Evolutionary conservation across 2,888 invertebrate species (phyloP).

Genomic region (Athalia cordata): DNA sequence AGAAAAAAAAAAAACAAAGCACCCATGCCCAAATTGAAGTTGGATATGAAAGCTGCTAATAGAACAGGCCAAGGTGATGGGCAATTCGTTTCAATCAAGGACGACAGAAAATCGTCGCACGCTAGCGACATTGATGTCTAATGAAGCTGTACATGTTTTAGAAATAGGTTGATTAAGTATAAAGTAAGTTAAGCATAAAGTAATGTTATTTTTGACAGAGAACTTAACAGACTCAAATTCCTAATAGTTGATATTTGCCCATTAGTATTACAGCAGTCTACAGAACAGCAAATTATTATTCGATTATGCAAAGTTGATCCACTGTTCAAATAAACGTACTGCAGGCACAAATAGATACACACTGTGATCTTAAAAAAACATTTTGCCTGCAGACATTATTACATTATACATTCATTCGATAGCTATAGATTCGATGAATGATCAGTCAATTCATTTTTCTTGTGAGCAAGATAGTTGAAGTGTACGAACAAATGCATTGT

Average conservation of each 20-base stretch:
- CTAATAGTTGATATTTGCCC: no score
- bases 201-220: no score
- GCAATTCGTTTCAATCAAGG: constrained; percentile 21
- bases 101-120: constrained; percentile 34
- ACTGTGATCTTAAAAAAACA: no score
- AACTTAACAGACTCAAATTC: no score
- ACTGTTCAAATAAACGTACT: no score
- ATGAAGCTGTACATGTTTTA: not conserved
- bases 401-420: no score
- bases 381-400: no score
- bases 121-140: constrained; percentile 57
- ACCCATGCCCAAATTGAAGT: constrained; percentile 47
- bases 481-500: not conserved
- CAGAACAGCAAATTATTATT: no score
- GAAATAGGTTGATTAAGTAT: not conserved
- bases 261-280: no score
- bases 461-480: not conserved
- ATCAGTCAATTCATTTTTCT: not conserved
- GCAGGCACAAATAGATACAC: no score
- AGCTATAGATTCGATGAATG: not conserved
- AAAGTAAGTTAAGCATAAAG: no score
- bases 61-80: constrained; percentile 22
- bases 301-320: not conserved
- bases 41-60: constrained; percentile 21
- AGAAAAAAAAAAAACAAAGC: constrained; percentile 54